Evolutionary conservation across 2,888 invertebrate genomes (phyloP), one percentile per base, ranked within the genome.

Genomic region (Hypselothyrea guttata): DNA sequence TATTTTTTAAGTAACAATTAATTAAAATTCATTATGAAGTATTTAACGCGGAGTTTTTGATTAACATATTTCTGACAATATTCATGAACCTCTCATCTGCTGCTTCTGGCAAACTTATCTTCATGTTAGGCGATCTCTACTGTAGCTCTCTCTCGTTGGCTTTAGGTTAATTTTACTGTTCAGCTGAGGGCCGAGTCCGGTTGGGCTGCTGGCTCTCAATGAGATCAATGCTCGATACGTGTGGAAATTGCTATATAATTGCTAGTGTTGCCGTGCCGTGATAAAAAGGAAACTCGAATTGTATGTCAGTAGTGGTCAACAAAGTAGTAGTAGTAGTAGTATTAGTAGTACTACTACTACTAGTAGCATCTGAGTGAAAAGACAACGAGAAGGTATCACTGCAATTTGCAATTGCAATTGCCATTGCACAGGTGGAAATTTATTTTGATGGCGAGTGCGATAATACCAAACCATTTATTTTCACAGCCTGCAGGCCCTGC

Each of bases 341-440:
- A 22, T 52, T 47, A 44, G 40, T n/a, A n/a, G n/a, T n/a, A n/a
- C n/a, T n/a, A n/a, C n/a, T n/a, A n/a, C n/a, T n/a, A 56, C 51
- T 61, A 60, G 42, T 63, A 56, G 44, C 62, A 34, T 41, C n/a
- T 55, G 76, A 78, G 82, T 71, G 71, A 71, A 77, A 69, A 75
- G 58, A 51, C 65, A 57, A 45, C 51, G 31, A 48, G 34, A 9
- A 4, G 22, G 16, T 83, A 82, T 82, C 85, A 85, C 69, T 75
- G 83, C 79, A 82, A 86, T 86, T 84, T 85, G 86, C 38, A 38
- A 38, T 38, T 28, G 38, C 75, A 78, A 84, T 79, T 28, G 38
- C 75, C 77, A 84, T 79, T 85, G 82, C 75, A 74, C 87, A 85
- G 86, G 84, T 86, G 86, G 71, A 86, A 79, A 86, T 87, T 86